These are phyloP conservation scores for Prosapia bicincta DNA, from an alignment of 2,888 invertebrate species.

Conservation along the genomic window DNA sequence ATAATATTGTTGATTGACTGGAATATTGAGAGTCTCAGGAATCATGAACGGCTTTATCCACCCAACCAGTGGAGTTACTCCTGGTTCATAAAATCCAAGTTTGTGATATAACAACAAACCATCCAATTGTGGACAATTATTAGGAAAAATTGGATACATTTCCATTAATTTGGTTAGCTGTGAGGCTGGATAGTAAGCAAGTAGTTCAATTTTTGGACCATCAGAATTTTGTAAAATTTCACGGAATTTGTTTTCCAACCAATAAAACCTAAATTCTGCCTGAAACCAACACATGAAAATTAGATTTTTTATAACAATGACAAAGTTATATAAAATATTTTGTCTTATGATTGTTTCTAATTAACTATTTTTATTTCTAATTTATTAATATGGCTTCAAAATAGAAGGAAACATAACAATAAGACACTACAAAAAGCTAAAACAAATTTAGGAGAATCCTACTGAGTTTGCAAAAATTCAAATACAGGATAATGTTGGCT, in stretches of 20 bases:
- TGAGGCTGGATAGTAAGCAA: neutral
- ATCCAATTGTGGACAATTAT: slow-evolving; percentile 59
- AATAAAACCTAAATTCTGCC: slow-evolving; percentile 82
- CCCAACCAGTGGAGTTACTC: slow-evolving; percentile 80
- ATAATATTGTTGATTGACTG: neutral
- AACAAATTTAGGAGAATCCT: too few relatives aligned
- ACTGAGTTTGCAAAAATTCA: too few relatives aligned
- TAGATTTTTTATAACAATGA: too few relatives aligned
- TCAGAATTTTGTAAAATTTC: slow-evolving; percentile 53
- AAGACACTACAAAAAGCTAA: too few relatives aligned
- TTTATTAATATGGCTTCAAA: too few relatives aligned
- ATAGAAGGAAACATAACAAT: too few relatives aligned
- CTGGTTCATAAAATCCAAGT: slow-evolving; percentile 70
- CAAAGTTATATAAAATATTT: too few relatives aligned
- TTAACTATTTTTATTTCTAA: too few relatives aligned
- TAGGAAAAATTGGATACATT: slow-evolving; percentile 31
- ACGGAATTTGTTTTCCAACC: slow-evolving; percentile 69
- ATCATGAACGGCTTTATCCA: slow-evolving; percentile 93
- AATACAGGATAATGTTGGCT: too few relatives aligned
- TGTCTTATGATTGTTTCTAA: too few relatives aligned
- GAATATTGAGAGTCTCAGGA: slow-evolving; percentile 53
- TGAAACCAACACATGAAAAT: slow-evolving; percentile 51
- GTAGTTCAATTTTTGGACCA: neutral
- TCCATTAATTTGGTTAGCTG: neutral
- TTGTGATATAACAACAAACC: slow-evolving; percentile 92